Percentiles rank a stretch among this genome's conserved stretches.
Evolutionary conservation across 2,113 vertebrate species (phyloP).

Genomic region (Addax nasomaculatus): DNA sequence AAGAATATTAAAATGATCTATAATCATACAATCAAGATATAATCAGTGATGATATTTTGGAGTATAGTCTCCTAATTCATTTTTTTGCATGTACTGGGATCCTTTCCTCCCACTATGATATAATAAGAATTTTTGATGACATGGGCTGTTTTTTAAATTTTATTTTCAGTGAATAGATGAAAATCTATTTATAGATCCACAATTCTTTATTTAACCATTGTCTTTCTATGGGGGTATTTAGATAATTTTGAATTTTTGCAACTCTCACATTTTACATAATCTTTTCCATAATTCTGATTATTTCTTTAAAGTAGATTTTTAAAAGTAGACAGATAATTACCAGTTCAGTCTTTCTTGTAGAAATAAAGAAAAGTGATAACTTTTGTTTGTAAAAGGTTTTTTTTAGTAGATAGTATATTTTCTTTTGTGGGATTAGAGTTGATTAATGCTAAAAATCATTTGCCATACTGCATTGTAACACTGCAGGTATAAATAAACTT

Average conservation of each 20-base stretch:
- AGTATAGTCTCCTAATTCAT: not conserved
- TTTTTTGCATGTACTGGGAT: not conserved
- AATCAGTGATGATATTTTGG: not conserved
- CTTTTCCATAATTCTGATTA: not conserved
- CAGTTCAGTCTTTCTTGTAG: not conserved
- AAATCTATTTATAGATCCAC: not conserved
- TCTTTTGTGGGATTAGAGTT: not conserved
- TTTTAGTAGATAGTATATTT: not conserved
- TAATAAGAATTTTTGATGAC: not conserved
- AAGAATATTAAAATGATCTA: not conserved
- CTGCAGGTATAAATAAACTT: slow-evolving; percentile 36
- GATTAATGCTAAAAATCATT: slow-evolving; percentile 6
- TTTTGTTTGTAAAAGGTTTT: not conserved
- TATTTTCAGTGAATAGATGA: not conserved
- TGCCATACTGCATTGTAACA: not conserved
- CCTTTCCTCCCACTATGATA: not conserved
- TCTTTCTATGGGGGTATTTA: not conserved
- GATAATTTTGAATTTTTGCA: not conserved
- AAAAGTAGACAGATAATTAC: not conserved
- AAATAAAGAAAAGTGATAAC: not conserved
- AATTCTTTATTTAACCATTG: not conserved
- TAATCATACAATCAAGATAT: not conserved
- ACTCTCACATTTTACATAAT: not conserved
- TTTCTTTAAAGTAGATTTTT: not conserved
- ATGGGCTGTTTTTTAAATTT: not conserved